Evolutionary conservation across 1,140 invertebrate species (phyloP).

Genomic region (Pentalonia nigronervosa): DNA sequence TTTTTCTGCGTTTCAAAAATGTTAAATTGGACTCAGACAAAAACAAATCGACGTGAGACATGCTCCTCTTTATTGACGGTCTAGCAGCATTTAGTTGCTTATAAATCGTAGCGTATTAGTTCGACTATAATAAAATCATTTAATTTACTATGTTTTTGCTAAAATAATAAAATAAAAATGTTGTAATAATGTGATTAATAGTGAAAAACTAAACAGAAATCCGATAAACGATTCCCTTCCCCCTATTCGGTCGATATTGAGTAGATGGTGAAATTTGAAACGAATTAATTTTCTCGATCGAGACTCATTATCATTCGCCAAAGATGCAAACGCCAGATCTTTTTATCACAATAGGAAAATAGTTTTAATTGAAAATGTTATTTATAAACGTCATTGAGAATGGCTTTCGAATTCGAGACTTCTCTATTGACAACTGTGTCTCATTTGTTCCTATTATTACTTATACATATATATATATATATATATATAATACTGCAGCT

Average conservation of each 20-base stretch:
- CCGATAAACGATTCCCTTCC: neutral
- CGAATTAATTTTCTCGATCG: neutral
- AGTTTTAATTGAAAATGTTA: constrained; percentile 2
- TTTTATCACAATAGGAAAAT: neutral
- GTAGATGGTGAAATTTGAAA: neutral
- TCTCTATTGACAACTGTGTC: constrained; percentile 20
- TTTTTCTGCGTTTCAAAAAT: neutral
- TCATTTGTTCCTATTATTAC: constrained; percentile 8
- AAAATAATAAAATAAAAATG: neutral
- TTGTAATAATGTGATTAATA: neutral
- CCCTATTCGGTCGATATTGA: neutral
- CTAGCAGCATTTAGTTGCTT: neutral
- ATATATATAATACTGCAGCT: neutral
- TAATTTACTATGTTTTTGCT: neutral
- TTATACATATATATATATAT: neutral
- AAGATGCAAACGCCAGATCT: neutral
- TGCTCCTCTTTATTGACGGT: neutral
- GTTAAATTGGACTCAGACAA: neutral
- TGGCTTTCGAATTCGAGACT: constrained; percentile 26
- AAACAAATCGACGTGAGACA: neutral
- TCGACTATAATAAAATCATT: neutral
- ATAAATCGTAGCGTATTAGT: neutral
- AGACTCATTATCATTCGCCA: neutral
- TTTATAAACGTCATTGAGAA: constrained; percentile 15
- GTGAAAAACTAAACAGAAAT: neutral